Evolutionary conservation across 2,113 vertebrate genomes (phyloP).

Genomic region (Clarias gariepinus): DNA sequence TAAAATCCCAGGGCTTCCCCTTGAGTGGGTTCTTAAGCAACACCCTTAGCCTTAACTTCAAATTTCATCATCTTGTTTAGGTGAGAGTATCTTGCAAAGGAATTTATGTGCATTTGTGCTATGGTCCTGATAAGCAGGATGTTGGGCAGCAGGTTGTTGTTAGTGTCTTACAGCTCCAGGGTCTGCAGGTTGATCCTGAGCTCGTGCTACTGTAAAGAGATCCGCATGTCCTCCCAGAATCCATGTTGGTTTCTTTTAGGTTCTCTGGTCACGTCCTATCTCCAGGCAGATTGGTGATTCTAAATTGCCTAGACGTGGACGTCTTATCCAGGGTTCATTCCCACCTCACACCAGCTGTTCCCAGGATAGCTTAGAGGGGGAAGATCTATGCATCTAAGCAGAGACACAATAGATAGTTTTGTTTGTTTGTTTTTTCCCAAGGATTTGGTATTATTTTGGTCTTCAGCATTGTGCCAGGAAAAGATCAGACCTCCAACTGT

Average conservation of each 20-base stretch:
- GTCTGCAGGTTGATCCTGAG: background rate
- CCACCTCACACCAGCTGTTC: background rate
- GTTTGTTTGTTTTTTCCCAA: background rate
- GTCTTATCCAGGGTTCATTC: background rate
- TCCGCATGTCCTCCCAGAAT: background rate
- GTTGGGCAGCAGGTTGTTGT: background rate
- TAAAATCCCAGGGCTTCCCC: background rate
- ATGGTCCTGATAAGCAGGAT: background rate
- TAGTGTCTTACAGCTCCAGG: background rate
- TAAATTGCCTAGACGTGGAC: background rate
- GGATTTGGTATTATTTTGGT: background rate
- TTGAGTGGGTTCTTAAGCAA: background rate
- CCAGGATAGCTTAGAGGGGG: background rate
- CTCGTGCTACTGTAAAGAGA: background rate
- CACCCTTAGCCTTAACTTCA: background rate
- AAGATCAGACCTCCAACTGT: background rate
- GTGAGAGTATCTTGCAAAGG: background rate
- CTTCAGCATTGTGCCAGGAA: background rate
- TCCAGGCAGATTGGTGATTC: background rate
- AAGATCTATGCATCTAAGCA: background rate
- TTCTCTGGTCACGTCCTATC: background rate
- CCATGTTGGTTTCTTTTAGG: background rate
- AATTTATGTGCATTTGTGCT: background rate
- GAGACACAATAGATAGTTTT: background rate
- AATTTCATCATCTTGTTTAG: background rate